Conservation (phyloP, 2,113 vertebrate genomes). For the Spheniscus mendiculus region DNA sequence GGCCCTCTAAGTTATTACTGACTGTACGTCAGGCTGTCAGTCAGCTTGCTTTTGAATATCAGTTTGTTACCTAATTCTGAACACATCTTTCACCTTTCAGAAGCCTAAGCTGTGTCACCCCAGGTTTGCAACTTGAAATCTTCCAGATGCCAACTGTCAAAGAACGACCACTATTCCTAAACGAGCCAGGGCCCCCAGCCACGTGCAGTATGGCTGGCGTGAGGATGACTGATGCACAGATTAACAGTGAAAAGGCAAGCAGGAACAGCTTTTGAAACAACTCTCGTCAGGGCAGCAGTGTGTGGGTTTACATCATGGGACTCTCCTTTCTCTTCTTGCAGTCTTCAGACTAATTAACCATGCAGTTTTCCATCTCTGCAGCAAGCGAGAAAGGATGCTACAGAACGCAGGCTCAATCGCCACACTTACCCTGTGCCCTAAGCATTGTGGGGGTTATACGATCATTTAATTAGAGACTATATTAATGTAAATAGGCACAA, state of each 20-base stretch:
- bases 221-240: not conserved
- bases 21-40: not conserved
- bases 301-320: not conserved
- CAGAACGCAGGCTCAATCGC: not conserved
- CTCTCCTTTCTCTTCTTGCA: not conserved
- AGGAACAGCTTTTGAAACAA: not conserved
- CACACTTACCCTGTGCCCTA: not conserved
- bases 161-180: not conserved
- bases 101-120: not conserved
- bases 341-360: not conserved
- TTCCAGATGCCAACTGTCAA: not conserved
- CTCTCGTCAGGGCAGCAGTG: not conserved
- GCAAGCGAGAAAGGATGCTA: not conserved
- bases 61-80: not conserved
- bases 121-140: not conserved
- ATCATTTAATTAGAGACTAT: not conserved
- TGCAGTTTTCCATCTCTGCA: not conserved
- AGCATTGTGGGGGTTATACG: not conserved
- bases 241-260: not conserved
- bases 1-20: not conserved
- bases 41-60: not conserved
- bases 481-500: not conserved
- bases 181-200: not conserved
- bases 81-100: not conserved
- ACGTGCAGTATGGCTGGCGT: rapidly evolving